Evolutionary conservation across 30 jellyfish, hydroid and myxozoan species (phyloP).

Genomic region (Morbakka virulenta): DNA sequence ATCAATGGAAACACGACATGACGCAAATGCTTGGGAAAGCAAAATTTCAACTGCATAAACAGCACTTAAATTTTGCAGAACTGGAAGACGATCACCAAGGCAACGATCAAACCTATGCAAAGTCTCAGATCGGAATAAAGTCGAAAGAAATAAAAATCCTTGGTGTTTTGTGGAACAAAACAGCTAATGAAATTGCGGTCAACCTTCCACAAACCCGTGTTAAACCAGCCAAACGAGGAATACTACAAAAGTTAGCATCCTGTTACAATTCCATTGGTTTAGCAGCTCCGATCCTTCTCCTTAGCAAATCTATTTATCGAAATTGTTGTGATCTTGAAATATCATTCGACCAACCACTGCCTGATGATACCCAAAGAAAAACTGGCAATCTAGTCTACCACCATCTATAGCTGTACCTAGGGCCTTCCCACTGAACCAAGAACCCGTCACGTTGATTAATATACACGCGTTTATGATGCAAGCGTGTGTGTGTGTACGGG

Average conservation of each 20-base stretch:
- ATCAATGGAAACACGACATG: constrained; percentile 10
- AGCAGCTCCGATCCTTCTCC: constrained; percentile 43
- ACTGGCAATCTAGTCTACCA: constrained; percentile 30
- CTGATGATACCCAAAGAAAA: too few relatives aligned
- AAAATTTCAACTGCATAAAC: constrained; percentile 50
- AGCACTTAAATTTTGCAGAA: constrained; percentile 52
- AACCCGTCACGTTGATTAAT: constrained; percentile 20
- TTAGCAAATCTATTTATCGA: constrained; percentile 46
- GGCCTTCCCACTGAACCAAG: constrained; percentile 12
- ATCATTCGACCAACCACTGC: too few relatives aligned
- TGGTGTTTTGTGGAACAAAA: constrained; percentile 56
- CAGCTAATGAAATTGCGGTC: constrained; percentile 30
- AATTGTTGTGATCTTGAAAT: too few relatives aligned
- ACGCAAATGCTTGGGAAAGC: constrained; percentile 42
- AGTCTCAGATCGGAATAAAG: constrained; percentile 49
- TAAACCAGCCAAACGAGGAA: constrained; percentile 50
- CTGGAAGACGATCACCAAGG: constrained; percentile 25
- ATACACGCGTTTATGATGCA: constrained; percentile 68
- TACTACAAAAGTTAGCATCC: constrained; percentile 49
- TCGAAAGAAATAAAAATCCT: constrained; percentile 48
- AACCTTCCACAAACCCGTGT: constrained; percentile 26
- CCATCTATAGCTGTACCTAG: constrained; percentile 28
- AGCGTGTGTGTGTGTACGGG: too few relatives aligned
- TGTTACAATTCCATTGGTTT: constrained; percentile 57
- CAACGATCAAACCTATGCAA: constrained; percentile 44